Conservation (phyloP, 2,113 vertebrate genomes). For the Cyrtonyx montezumae region DNA sequence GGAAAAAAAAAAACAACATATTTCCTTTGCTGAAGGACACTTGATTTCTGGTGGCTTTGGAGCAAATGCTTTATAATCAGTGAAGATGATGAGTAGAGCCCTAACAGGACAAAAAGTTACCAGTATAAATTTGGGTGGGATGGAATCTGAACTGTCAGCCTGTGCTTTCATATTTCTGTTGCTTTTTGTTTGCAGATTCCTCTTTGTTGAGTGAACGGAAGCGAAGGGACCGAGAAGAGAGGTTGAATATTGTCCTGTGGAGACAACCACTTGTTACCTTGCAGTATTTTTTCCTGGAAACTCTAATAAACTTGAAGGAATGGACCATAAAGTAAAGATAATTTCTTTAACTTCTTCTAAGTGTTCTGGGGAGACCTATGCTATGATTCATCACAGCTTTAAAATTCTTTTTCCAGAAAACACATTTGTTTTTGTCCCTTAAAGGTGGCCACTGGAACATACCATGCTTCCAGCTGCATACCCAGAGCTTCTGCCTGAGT, state of each 20-base stretch:
- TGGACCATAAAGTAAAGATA: conserved; percentile 92
- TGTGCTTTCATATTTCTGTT: conserved; percentile 2
- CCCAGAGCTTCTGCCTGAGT: background rate
- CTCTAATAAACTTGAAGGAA: conserved; percentile 91
- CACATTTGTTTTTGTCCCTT: background rate
- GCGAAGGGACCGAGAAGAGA: conserved; percentile 88
- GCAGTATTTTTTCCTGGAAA: conserved; percentile 94
- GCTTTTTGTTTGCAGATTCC: conserved; percentile 78
- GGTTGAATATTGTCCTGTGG: conserved; percentile 92
- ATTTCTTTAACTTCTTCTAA: conserved; percentile 63
- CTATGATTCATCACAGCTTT: conserved; percentile 51
- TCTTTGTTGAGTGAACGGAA: conserved; percentile 84
- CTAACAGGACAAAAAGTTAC: background rate
- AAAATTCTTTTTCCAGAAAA: background rate
- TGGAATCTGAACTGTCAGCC: background rate
- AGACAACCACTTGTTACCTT: conserved; percentile 89
- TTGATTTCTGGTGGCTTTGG: background rate
- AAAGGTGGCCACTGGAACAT: background rate
- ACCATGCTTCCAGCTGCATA: background rate
- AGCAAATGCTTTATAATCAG: background rate
- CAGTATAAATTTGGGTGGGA: rapidly evolving
- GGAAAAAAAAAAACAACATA: background rate
- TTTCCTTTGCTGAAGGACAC: background rate
- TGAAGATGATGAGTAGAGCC: background rate
- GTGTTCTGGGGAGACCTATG: conserved; percentile 57